Conservation (phyloP, 2,888 invertebrate genomes). For the Cloeon dipterum region DNA sequence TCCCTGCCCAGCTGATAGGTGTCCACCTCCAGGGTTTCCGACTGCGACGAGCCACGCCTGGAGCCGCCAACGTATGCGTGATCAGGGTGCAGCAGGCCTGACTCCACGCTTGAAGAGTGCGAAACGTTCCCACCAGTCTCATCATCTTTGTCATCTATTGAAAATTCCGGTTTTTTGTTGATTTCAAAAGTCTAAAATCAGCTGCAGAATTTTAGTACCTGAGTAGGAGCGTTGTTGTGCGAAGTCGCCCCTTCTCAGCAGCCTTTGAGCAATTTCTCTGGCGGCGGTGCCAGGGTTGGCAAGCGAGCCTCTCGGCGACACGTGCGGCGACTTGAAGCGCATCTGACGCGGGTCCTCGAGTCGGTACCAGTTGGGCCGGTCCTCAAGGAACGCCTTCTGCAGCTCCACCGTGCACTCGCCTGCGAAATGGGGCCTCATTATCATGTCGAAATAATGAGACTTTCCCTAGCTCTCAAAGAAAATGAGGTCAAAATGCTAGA, state of each 20-base stretch:
- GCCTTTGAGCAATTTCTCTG: slow-evolving; percentile 31
- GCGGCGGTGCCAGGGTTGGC: slow-evolving; percentile 19
- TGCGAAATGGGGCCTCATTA: no score
- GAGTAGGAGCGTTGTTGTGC: slow-evolving; percentile 46
- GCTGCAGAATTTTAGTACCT: no score
- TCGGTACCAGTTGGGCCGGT: slow-evolving; percentile 76
- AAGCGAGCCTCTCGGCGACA: slow-evolving; percentile 57
- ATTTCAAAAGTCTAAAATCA: no score
- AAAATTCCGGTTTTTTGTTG: slow-evolving; percentile 36
- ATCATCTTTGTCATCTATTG: slow-evolving; percentile 20
- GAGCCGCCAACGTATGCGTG: slow-evolving; percentile 56
- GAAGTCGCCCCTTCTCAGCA: slow-evolving; percentile 44
- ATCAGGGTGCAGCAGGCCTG: slow-evolving; percentile 59
- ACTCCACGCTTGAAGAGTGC: slow-evolving; percentile 13
- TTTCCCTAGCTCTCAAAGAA: no score
- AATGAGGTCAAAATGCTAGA: no score
- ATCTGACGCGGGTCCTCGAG: slow-evolving; percentile 54
- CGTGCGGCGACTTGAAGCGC: slow-evolving; percentile 45
- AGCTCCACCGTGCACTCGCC: slow-evolving; percentile 38
- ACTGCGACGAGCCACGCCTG: slow-evolving; percentile 69
- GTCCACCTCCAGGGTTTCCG: slow-evolving; percentile 65
- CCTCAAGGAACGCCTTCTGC: slow-evolving; percentile 64
- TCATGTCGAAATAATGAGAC: not conserved
- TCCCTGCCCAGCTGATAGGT: slow-evolving; percentile 60
- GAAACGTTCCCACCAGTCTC: slow-evolving; percentile 10